Percentiles rank a stretch among this genome's conserved stretches.
These are phyloP conservation scores for Oryctes rhinoceros DNA, from an alignment of 1,140 invertebrate species.

Conservation along the genomic window DNA sequence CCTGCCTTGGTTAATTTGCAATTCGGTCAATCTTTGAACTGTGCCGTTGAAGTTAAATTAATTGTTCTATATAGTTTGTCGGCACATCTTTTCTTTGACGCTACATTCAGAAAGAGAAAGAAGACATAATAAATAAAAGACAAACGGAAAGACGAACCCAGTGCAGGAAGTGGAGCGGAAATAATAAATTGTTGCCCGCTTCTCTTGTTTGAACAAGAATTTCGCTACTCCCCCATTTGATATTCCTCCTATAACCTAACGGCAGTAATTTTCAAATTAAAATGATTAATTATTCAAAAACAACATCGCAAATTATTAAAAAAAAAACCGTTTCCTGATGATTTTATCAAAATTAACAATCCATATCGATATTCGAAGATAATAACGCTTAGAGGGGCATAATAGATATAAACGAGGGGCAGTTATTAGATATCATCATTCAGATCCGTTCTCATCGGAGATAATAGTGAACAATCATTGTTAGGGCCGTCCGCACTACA, in stretches of 20 bases:
- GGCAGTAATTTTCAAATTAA: not conserved
- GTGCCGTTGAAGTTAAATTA: not conserved
- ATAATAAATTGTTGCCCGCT: not conserved
- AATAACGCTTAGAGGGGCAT: not conserved
- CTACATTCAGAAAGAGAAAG: not conserved
- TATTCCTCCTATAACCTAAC: too few species aligned
- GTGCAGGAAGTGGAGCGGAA: not conserved
- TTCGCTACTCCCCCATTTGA: not conserved
- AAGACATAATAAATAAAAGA: not conserved
- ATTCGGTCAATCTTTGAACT: not conserved
- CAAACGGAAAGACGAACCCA: not conserved
- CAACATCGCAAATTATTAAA: not conserved
- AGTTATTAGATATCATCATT: not conserved
- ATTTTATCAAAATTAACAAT: not conserved
- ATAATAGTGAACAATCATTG: not conserved
- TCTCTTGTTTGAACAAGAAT: not conserved
- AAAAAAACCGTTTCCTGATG: not conserved
- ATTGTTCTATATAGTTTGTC: not conserved
- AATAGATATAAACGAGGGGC: not conserved
- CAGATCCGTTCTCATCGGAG: not conserved
- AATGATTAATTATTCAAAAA: not conserved
- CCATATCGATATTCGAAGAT: not conserved
- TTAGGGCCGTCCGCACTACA: conserved; percentile 1
- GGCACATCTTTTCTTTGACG: not conserved
- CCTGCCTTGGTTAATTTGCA: not conserved